Evolutionary conservation across 2,888 invertebrate genomes (phyloP), one percentile per base, ranked within the genome.

Genomic region (Augiades crinisus): DNA sequence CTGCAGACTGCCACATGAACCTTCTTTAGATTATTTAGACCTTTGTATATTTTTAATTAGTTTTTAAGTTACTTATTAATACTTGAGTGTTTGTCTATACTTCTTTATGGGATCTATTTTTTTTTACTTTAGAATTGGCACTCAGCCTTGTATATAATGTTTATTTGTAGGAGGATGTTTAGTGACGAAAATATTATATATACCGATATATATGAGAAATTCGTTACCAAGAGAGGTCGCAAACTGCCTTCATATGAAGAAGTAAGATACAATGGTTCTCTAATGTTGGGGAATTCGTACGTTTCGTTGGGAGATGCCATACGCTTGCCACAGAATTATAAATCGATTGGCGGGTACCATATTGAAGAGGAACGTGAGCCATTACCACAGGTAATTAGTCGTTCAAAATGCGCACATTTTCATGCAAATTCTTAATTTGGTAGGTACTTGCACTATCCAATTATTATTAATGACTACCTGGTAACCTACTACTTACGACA

Each of bases 311-410:
- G 77, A 1, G 58, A 55, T 7, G 56, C 74, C 0, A 47, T 60
- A 1, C 59, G 65, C 4, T 44, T 82, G 6, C 85, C 84, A 0
- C 78, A 75, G 37, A 76, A 58, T 24, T 80, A 76, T 36, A 78
- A 75, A 27, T 53, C 64, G 3, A 61, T 83, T 12, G 81, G 72
- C 13, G 84, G 84, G 10, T 83, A 79, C 45, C 82, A 85, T 43
- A 72, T 85, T 7, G 64, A 75, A 2, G 64, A 68, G 0, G 50
- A 61, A 0, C 45, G 67, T 0, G 59, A 70, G 10, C 72, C 80
- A 3, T 60, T 84, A 37, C 67, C 81, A 3, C 53, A 72, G 66
- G 80, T 80, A 65, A 53, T 22, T 2, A 6, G n/a, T n/a, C n/a
- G n/a, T n/a, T n/a, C n/a, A n/a, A n/a, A n/a, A n/a, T n/a, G n/a